A percentile compares a stretch with the other conserved stretches of the same genome.
These are phyloP conservation scores for Phenganax marumi DNA, from an alignment of 92 coral and sea anemone species.

Conservation along the genomic window DNA sequence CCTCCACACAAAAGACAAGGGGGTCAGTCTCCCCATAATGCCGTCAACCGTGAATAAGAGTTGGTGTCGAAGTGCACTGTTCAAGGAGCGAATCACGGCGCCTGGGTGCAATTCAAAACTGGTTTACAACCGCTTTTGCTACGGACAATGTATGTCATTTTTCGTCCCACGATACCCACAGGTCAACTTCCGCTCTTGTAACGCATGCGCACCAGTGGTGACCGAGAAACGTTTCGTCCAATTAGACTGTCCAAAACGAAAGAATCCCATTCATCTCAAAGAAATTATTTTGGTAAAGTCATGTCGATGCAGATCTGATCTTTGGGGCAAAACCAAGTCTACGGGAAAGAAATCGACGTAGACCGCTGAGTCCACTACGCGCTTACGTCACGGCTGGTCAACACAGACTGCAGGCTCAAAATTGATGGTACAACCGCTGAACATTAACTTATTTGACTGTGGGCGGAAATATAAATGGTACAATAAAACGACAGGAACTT, in stretches of 20 bases:
- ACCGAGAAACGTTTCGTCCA: conserved; percentile 20
- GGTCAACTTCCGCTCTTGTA: conserved; percentile 35
- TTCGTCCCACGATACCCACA: conserved; percentile 31
- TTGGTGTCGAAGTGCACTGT: conserved; percentile 33
- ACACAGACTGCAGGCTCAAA: not conserved
- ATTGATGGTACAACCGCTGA: not conserved
- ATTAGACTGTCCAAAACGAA: conserved; percentile 22
- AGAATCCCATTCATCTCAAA: not conserved
- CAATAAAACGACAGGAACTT: no score
- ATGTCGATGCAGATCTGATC: conserved; percentile 31
- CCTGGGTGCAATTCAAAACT: conserved; percentile 39
- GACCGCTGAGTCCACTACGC: not conserved
- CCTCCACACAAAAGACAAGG: conserved; percentile 38
- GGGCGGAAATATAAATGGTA: not conserved
- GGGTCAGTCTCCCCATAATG: conserved; percentile 12
- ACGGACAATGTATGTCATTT: conserved; percentile 40
- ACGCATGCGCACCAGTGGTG: conserved; percentile 33
- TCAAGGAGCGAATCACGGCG: conserved; percentile 39
- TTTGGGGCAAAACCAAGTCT: conserved; percentile 26
- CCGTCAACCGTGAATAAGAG: conserved; percentile 29
- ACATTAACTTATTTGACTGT: not conserved
- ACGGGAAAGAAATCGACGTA: conserved; percentile 12
- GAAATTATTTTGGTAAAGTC: conserved; percentile 26
- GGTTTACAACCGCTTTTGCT: conserved; percentile 37
- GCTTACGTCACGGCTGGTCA: not conserved